Conservation (phyloP, 2,113 vertebrate species). For the Panurus biarmicus region DNA sequence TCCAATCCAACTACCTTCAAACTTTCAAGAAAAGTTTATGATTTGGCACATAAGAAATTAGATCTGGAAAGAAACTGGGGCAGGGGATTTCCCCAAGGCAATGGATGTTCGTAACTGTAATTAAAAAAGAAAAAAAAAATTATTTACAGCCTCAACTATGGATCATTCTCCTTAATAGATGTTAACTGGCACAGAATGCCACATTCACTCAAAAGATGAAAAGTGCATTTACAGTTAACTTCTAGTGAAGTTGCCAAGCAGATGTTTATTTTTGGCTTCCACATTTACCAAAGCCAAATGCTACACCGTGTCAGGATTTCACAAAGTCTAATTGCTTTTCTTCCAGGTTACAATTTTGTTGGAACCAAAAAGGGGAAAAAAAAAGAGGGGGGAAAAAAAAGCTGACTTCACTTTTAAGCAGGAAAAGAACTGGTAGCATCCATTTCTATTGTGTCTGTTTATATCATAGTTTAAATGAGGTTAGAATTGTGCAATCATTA, state of each 20-base stretch:
- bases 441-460: neutral
- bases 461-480: slow-evolving; percentile 30
- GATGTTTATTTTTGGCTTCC: slow-evolving; percentile 56
- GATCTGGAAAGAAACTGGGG: slow-evolving; percentile 30
- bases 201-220: slow-evolving; percentile 14
- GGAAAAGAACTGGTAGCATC: slow-evolving; percentile 27
- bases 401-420: neutral
- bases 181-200: slow-evolving; percentile 3
- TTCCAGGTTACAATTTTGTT: slow-evolving; percentile 20
- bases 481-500: slow-evolving; percentile 16
- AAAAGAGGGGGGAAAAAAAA: rapidly evolving
- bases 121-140: slow-evolving; percentile 11
- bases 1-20: neutral
- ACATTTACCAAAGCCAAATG: slow-evolving; percentile 47
- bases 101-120: neutral
- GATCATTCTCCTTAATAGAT: neutral
- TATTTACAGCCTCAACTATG: slow-evolving; percentile 12
- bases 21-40: slow-evolving; percentile 14
- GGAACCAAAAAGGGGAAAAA: neutral
- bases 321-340: slow-evolving; percentile 15
- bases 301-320: slow-evolving; percentile 30
- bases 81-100: neutral
- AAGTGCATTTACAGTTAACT: slow-evolving; percentile 27
- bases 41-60: neutral
- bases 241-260: slow-evolving; percentile 26